Evolutionary conservation across 2,888 invertebrate genomes (phyloP).

Genomic region (Rotaria macrura): DNA sequence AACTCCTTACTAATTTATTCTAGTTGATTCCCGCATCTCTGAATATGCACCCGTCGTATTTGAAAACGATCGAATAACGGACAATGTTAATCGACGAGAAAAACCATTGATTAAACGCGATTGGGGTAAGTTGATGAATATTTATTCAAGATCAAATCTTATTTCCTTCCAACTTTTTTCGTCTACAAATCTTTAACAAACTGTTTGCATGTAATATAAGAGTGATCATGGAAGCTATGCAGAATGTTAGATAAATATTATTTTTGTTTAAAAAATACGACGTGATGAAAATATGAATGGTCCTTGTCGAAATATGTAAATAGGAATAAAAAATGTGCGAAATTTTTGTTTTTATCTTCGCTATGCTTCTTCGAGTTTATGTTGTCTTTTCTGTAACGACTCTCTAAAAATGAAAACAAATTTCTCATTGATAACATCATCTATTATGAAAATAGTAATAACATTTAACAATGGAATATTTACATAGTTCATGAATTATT

Average conservation of each 20-base stretch:
- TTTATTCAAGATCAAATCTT: neutral
- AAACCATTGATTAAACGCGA: neutral
- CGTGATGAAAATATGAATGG: neutral
- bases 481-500: no score
- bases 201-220: neutral
- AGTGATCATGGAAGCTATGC: neutral
- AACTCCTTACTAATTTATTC: neutral
- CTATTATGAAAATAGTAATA: no score
- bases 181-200: neutral
- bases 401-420: no score
- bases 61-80: neutral
- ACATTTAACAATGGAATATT: no score
- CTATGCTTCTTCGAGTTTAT: no score
- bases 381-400: no score
- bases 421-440: no score
- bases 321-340: no score
- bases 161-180: neutral
- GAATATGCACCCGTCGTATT: neutral
- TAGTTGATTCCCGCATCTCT: conserved; percentile 4
- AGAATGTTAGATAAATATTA: neutral
- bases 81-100: neutral
- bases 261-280: neutral
- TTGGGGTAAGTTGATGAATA: neutral
- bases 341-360: no score
- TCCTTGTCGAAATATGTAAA: neutral